Evolutionary conservation across 2,113 vertebrate genomes (phyloP).

Genomic region (Potamarius usumacintae): DNA sequence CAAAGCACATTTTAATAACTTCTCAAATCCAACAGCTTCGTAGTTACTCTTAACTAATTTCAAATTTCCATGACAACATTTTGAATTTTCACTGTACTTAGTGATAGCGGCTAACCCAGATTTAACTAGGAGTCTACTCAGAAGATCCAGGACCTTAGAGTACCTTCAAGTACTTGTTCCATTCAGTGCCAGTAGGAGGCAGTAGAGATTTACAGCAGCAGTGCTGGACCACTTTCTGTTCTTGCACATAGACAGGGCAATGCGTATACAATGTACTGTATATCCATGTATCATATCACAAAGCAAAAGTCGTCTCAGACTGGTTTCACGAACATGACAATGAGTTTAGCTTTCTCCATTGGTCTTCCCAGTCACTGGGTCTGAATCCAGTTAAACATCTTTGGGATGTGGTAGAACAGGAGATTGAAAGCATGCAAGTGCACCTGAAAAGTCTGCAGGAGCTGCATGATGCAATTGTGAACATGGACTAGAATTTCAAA

Average conservation of each 20-base stretch:
- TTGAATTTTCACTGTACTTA: too few species aligned
- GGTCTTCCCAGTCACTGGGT: background rate
- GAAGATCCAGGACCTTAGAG: background rate
- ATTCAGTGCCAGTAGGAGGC: slow-evolving; percentile 45
- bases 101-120: background rate
- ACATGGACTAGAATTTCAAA: background rate
- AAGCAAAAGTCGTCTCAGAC: background rate
- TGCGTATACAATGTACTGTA: background rate
- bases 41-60: background rate
- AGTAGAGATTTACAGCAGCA: slow-evolving; percentile 26
- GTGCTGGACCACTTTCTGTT: background rate
- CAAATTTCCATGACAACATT: background rate
- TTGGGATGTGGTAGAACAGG: background rate
- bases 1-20: background rate
- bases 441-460: background rate
- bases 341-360: background rate
- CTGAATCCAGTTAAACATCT: background rate
- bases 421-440: background rate
- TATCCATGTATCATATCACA: background rate
- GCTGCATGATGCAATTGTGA: background rate
- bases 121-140: background rate
- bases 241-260: background rate
- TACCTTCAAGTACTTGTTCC: background rate
- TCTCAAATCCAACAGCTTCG: background rate
- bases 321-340: background rate